Percentiles rank a stretch among this genome's conserved stretches.
phyloP scores from a whole-genome alignment of 2,113 vertebrate genomes.

The Thymallus thymallus region DNA sequence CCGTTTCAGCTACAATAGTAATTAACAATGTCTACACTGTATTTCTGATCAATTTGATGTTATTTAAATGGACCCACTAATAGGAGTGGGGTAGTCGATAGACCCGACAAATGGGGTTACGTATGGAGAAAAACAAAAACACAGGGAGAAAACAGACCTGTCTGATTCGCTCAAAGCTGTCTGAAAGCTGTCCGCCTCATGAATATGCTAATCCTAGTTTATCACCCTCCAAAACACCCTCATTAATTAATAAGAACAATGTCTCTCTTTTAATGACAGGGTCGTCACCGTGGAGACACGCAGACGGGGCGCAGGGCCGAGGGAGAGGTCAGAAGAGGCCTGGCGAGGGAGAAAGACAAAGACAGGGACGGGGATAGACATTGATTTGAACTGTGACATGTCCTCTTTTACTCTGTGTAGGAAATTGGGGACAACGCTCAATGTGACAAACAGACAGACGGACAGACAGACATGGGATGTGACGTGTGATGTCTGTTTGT shows the following conservation, averaged over 20 bases:
- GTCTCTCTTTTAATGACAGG: conserved; percentile 64
- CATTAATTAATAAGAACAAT: conserved; percentile 78
- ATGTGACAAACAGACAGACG: not conserved
- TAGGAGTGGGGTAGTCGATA: conserved; percentile 51
- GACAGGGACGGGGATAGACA: too few species aligned
- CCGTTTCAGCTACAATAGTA: too few species aligned
- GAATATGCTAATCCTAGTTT: conserved; percentile 80
- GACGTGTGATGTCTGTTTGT: conserved; percentile 30
- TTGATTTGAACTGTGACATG: conserved; percentile 1
- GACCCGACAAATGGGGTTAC: conserved; percentile 71
- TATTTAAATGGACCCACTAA: too few species aligned
- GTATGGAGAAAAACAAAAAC: conserved; percentile 68
- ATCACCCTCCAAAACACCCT: conserved; percentile 57
- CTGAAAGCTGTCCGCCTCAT: conserved; percentile 76
- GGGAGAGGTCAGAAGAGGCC: conserved; percentile 16
- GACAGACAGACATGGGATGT: conserved; percentile 29
- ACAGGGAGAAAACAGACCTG: conserved; percentile 68
- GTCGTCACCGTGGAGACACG: conserved; percentile 42
- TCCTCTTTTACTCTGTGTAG: not conserved
- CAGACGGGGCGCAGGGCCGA: conserved; percentile 8
- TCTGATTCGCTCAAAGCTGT: conserved; percentile 73
- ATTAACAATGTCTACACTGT: too few species aligned
- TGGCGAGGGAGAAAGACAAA: not conserved
- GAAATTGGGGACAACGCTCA: not conserved
- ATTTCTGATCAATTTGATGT: too few species aligned